Evolutionary conservation across 2,113 vertebrate species (phyloP), one percentile per base, ranked within the genome.

Genomic region (Sceloporus undulatus): DNA sequence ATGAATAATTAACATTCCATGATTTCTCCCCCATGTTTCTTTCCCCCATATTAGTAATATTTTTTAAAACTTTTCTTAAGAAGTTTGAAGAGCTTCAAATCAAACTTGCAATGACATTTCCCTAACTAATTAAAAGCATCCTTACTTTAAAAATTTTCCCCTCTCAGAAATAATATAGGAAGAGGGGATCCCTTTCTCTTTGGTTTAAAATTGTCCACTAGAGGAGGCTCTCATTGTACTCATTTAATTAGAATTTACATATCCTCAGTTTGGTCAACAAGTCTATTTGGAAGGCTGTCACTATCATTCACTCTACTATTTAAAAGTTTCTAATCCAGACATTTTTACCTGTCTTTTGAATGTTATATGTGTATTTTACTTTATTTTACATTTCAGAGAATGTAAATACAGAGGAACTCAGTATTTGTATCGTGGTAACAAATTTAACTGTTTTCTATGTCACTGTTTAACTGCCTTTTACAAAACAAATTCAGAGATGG

Each of bases 151-250:
- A 71, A n/a, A 14, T 80, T 2, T 59, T 75, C 70, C 66, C 23
- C 11, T 62, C 70, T 18, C 21, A 74, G 79, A 56, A 78, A 74
- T 10, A 78, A 9, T 74, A 75, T 11, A 9, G 65, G 9, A 34
- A 27, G n/a, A n/a, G n/a, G n/a, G n/a, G n/a, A n/a, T n/a, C n/a
- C n/a, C n/a, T n/a, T n/a, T n/a, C n/a, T n/a, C n/a, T n/a, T n/a
- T n/a, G n/a, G n/a, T n/a, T n/a, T 76, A 73, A 29, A 54, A 73
- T 25, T 91, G 66, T 21, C 90, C 93, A 91, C 91, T 73, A 93
- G 82, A 86, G 83, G 54, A 82, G 0, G 40, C 7, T 56, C 87
- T 93, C 81, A 94, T 59, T 91, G 94, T 87, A 87, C 13, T 9
- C 0, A 85, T 56, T 56, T 77, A 42, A 48, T 2, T 38, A 0